Evolutionary conservation across 1,140 invertebrate species (phyloP).

Genomic region (Homalodisca vitripennis): DNA sequence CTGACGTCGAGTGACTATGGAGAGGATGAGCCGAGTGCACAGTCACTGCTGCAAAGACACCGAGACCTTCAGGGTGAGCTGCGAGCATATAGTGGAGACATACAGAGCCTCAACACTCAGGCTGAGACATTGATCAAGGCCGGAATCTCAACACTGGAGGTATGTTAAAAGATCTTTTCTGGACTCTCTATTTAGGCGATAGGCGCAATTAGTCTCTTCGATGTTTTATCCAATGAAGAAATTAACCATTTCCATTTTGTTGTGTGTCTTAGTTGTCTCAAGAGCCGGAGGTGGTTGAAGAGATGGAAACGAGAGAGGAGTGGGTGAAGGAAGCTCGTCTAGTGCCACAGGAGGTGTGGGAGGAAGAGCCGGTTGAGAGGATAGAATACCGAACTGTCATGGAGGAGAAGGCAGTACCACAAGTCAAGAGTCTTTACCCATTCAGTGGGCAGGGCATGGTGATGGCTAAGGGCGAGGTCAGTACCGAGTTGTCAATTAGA

Average conservation of each 20-base stretch:
- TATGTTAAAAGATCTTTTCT: too few species aligned
- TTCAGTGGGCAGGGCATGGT: conserved; percentile 93
- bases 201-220: conserved; percentile 28
- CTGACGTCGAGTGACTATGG: conserved; percentile 87
- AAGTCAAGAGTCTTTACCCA: conserved; percentile 85
- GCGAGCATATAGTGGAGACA: conserved; percentile 86
- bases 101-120: conserved; percentile 81
- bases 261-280: conserved; percentile 54
- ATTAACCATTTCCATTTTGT: background rate
- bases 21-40: conserved; percentile 84
- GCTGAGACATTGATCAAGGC: conserved; percentile 77
- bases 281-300: conserved; percentile 61
- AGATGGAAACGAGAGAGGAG: conserved; percentile 63
- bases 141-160: conserved; percentile 73
- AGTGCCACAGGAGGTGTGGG: conserved; percentile 87
- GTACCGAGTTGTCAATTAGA: conserved; percentile 53
- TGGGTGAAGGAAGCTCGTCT: conserved; percentile 74
- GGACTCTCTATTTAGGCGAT: background rate
- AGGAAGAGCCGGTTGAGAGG: conserved; percentile 84
- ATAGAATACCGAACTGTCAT: conserved; percentile 80
- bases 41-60: conserved; percentile 82
- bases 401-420: conserved; percentile 84
- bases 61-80: conserved; percentile 88
- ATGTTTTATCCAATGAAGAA: background rate
- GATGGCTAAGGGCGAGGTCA: conserved; percentile 86